Conservation (phyloP, 2,113 vertebrate genomes). For the Pristiophorus japonicus region DNA sequence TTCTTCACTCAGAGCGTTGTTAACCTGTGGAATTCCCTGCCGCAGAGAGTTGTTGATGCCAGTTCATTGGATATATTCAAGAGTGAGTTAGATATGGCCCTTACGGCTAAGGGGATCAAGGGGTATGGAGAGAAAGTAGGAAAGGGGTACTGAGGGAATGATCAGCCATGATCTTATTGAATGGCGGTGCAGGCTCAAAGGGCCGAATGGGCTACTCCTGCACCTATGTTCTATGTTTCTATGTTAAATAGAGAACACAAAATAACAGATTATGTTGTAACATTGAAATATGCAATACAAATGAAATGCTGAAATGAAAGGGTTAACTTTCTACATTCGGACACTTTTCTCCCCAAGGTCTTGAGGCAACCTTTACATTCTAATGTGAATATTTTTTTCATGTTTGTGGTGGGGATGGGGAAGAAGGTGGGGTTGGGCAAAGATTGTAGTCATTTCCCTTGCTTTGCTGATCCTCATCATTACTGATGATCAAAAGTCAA, state of each 20-base stretch:
- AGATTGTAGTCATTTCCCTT: slow-evolving; percentile 35
- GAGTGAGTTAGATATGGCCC: too few relatives aligned
- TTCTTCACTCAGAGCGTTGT: too few relatives aligned
- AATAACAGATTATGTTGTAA: neutral
- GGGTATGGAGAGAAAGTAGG: too few relatives aligned
- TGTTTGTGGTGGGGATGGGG: neutral
- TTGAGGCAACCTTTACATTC: slow-evolving; percentile 14
- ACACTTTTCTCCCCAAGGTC: neutral
- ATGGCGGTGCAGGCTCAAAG: too few relatives aligned
- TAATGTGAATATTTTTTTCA: neutral
- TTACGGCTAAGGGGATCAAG: too few relatives aligned
- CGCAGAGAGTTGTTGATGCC: too few relatives aligned
- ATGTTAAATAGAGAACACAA: neutral
- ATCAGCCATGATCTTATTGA: too few relatives aligned
- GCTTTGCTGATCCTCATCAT: slow-evolving; percentile 39
- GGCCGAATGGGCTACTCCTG: too few relatives aligned
- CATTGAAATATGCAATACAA: neutral
- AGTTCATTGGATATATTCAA: too few relatives aligned
- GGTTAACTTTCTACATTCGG: slow-evolving; percentile 1
- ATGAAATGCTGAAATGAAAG: neutral
- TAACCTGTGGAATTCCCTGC: too few relatives aligned
- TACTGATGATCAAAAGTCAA: slow-evolving; percentile 27
- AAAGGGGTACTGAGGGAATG: too few relatives aligned
- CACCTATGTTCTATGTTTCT: too few relatives aligned
- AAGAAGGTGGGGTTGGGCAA: slow-evolving; percentile 31